Evolutionary conservation across 2,797 vertebrate species (phyloP).

Genomic region (Muraenolepis orangiensis): DNA sequence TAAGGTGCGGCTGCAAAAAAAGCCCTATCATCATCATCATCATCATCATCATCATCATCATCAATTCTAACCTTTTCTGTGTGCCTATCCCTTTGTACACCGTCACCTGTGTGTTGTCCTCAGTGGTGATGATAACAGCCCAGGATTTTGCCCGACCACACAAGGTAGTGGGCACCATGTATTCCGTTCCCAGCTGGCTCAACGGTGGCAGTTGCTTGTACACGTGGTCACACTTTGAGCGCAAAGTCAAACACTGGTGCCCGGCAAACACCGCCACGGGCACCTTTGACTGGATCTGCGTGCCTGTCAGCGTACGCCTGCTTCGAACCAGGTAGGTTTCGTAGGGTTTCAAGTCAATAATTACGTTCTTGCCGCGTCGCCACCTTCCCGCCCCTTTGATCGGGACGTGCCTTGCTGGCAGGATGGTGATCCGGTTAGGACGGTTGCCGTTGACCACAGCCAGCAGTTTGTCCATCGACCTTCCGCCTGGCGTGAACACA

Average conservation of each 20-base stretch:
- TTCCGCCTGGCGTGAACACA: slow-evolving; percentile 40
- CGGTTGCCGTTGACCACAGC: slow-evolving; percentile 46
- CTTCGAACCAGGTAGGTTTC: slow-evolving; percentile 40
- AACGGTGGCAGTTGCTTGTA: slow-evolving; percentile 51
- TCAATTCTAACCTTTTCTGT: background rate
- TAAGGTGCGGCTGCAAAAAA: background rate
- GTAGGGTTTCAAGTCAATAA: slow-evolving; percentile 28
- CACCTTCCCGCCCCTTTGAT: background rate
- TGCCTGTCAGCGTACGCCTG: slow-evolving; percentile 36
- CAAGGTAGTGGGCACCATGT: slow-evolving; percentile 44
- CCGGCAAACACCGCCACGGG: slow-evolving; percentile 49
- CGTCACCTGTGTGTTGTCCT: slow-evolving; percentile 44
- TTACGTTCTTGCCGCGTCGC: background rate
- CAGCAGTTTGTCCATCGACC: slow-evolving; percentile 18
- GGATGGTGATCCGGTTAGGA: slow-evolving; percentile 36
- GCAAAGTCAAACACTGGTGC: slow-evolving; percentile 34
- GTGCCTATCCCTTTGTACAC: background rate
- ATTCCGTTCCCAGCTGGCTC: slow-evolving; percentile 36
- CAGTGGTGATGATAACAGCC: slow-evolving; percentile 37
- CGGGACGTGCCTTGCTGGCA: slow-evolving; percentile 1
- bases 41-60: background rate
- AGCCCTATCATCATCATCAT: background rate
- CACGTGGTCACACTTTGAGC: slow-evolving; percentile 42
- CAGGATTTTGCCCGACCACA: slow-evolving; percentile 6
- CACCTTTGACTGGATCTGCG: slow-evolving; percentile 24